Percentiles rank a stretch among this genome's conserved stretches.
phyloP scores from a whole-genome alignment of 2,113 vertebrate species.

The Cololabis saira region DNA sequence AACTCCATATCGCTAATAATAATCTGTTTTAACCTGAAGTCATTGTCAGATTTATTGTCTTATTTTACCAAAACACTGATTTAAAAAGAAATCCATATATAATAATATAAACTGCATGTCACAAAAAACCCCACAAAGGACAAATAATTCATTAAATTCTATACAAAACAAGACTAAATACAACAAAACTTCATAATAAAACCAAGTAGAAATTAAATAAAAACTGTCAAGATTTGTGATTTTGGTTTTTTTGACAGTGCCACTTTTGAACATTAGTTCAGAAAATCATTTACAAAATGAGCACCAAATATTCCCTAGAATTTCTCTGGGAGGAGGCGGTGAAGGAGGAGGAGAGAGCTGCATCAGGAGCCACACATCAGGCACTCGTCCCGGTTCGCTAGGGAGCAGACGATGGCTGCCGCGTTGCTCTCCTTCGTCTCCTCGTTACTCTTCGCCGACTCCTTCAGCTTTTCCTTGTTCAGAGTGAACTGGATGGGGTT shows the following conservation, averaged over 20 bases:
- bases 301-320: not conserved
- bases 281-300: conserved; percentile 23
- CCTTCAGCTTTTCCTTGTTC: conserved; percentile 93
- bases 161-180: conserved; percentile 42
- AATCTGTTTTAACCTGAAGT: no score
- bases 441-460: conserved; percentile 75
- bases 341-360: not conserved
- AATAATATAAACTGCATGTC: conserved; percentile 2
- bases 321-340: not conserved
- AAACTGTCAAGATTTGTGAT: conserved; percentile 11
- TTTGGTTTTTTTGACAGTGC: not conserved
- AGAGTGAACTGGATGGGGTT: conserved; percentile 98
- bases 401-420: conserved; percentile 94
- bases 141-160: conserved; percentile 40
- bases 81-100: conserved; percentile 27
- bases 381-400: conserved; percentile 94
- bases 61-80: conserved; percentile 19
- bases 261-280: not conserved
- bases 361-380: conserved; percentile 93
- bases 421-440: conserved; percentile 85
- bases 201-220: conserved; percentile 54
- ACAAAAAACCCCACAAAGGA: conserved; percentile 14
- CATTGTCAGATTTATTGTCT: conserved; percentile 13
- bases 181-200: conserved; percentile 28
- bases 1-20: no score